Evolutionary conservation across 2,797 vertebrate species (phyloP), one percentile per base, ranked within the genome.

Genomic region (Remorina albescens): DNA sequence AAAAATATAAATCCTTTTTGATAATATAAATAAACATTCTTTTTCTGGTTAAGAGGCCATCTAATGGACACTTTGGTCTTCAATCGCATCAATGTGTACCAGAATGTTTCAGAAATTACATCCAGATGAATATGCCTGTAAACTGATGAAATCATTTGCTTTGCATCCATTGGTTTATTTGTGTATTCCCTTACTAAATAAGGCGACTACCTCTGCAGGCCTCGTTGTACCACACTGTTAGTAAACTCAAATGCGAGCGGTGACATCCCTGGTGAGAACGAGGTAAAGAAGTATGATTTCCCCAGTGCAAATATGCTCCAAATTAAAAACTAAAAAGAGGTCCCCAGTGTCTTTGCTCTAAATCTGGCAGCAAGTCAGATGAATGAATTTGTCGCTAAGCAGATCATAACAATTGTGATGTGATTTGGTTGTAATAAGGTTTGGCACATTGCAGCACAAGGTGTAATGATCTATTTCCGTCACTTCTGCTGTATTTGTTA

Each of bases 241-340:
- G 91, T 94, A 94, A 94, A 95, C 91, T 93, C 28, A 78, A 80
- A 67, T 68, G 70, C 60, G 59, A 82, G 78, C 68, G 58, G 62
- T 37, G 50, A 79, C 47, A 71, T 92, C 87, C 88, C 87, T 78
- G 76, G 81, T 82, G 86, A 88, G 79, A 83, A 71, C 0, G 54
- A 70, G 79, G 92, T 90, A 87, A 91, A 85, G 86, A 92, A 68
- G 83, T 80, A 76, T 93, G 86, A 93, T 94, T 94, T 95, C 93
- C 90, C 93, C 79, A 76, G 90, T 89, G 91, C 79, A 91, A 93
- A 92, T 85, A 88, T 92, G 93, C 89, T 93, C 91, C 92, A 95
- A 94, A 94, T 94, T 93, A 93, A 92, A 91, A 92, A 76, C 88
- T 86, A 89, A 92, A 93, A 90, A 62, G 61, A 74, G 49, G 66